Conservation (phyloP, 2,888 invertebrate genomes). For the Aphrophora alni region DNA sequence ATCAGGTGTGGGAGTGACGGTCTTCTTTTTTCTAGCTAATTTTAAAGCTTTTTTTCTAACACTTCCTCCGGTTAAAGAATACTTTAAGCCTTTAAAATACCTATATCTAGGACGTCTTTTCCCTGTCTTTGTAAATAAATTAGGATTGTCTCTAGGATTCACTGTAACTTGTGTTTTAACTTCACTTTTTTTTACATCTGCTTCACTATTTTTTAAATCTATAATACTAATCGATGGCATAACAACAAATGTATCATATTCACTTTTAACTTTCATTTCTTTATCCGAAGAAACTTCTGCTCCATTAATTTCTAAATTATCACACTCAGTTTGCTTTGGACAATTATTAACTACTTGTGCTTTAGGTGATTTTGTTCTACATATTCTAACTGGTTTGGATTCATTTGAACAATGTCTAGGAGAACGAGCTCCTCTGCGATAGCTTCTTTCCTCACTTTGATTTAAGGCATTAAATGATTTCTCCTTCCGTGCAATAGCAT, state of each 20-base stretch:
- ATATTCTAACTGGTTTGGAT: slow-evolving; percentile 12
- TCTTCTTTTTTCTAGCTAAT: slow-evolving; percentile 16
- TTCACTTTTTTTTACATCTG: background rate
- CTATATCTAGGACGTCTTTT: slow-evolving; percentile 46
- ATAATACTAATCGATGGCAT: background rate
- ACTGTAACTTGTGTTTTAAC: background rate
- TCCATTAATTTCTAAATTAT: background rate
- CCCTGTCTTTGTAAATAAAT: slow-evolving; percentile 46
- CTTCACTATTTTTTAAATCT: background rate
- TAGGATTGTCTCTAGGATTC: background rate
- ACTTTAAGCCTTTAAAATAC: slow-evolving; percentile 48
- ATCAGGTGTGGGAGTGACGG: background rate
- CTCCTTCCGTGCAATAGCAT: slow-evolving; percentile 75
- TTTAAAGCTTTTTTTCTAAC: slow-evolving; percentile 35
- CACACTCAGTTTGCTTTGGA: background rate
- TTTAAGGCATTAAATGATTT: slow-evolving; percentile 65
- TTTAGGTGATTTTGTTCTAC: slow-evolving; percentile 37
- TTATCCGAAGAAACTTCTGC: background rate
- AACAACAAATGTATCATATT: no score
- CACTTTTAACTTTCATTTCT: background rate
- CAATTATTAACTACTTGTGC: background rate
- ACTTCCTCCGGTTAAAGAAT: slow-evolving; percentile 47
- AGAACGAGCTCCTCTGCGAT: slow-evolving; percentile 50
- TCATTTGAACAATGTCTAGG: slow-evolving; percentile 36
- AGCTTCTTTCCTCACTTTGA: slow-evolving; percentile 60